Base-by-base conservation (phyloP, 2,888 invertebrate genomes). In the Dinocampus coccinellae region DNA sequence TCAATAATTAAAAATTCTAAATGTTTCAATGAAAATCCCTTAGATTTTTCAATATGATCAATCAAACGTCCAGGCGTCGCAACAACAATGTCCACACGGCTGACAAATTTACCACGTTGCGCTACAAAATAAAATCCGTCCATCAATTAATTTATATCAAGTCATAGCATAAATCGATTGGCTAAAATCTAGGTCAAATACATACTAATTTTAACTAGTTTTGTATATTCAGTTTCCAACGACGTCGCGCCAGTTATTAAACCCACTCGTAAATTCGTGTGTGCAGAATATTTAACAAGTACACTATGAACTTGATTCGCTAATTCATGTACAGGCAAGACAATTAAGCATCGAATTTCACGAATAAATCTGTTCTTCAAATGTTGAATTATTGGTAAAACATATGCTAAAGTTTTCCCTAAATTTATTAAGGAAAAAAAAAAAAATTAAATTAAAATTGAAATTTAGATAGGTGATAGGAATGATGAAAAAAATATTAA, bases 61-160 rank as follows among this genome's bases (percentile, higher is more conserved):
- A 98, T 93, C 66, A 99, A 89, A 70, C 98, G 91, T 13, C 98
- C 98, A 33, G 98, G 97, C 16, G 99, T 99, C 63, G 97, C 95
- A 0, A 99, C 92, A 66, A 98, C 89, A 78, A 99, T 95, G 84
- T 99, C 97, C 2, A 91, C 91, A 83, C 90, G 89, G 85, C 91
- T 91, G 22, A 90, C 85, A 87, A 90, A 91, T 34, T 91, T 91
- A 78, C 88, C 79, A 73, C 76, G 75, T 67, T 72, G 53, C 73
- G 74, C 80, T 80, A 62, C 42, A 72, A 75, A 70, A 58, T 53
- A 55, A 75, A 83, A n/a, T n/a, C n/a, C n/a, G n/a, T n/a, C n/a
- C n/a, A n/a, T n/a, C n/a, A n/a, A n/a, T n/a, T n/a, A n/a, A n/a
- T n/a, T n/a, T n/a, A n/a, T n/a, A n/a, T n/a, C n/a, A n/a, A n/a